Base-by-base conservation (phyloP, 2,888 invertebrate species). In the Dynastes tityus region DNA sequence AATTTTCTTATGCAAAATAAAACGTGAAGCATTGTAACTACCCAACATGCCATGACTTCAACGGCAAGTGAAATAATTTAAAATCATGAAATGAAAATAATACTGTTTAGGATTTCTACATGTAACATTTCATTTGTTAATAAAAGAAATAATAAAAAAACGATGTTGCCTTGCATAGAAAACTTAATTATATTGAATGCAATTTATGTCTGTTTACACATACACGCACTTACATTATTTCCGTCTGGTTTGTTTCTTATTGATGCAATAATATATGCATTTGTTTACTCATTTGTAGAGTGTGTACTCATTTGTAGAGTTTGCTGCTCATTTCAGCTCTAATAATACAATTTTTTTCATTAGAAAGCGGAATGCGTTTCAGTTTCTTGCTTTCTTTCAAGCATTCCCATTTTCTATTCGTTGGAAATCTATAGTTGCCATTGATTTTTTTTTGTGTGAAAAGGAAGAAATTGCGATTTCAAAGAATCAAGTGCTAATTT, bases 1-100 rank as follows among this genome's bases (percentile, higher is more conserved):
- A 8, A 58, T 58, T 16, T 22, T 22, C 22, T 58, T 58, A 58
- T 58, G 55, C 55, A 58, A 58, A 58, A 58, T 58, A 58, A 16
- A 58, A 22, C 55, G 55, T 6, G n/a, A 58, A 58, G 45, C 22
- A 22, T 58, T 8, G 55, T 22, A 58, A 22, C 16, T 58, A 22
- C 5, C n/a, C n/a, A 27, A 58, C 55, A 22, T 58, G 2, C 55
- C 22, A 58, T 58, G 55, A 58, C 16, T 22, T 58, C 8, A 22
- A 58, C 13, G n/a, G 55, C n/a, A 58, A 22, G 22, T 58, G 45
- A 55, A n/a, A 16, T 55, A 55, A 1, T 55, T 16, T 55, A 2
- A 11, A 45, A 45, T 2, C 8, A 11, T 45, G 0, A 1, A 45
- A 45, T 8, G 11, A 45, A 16, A n/a, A 55, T 55, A 3, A n/a